Conservation (phyloP, 2,888 invertebrate genomes). For the Sesamia inferens region DNA sequence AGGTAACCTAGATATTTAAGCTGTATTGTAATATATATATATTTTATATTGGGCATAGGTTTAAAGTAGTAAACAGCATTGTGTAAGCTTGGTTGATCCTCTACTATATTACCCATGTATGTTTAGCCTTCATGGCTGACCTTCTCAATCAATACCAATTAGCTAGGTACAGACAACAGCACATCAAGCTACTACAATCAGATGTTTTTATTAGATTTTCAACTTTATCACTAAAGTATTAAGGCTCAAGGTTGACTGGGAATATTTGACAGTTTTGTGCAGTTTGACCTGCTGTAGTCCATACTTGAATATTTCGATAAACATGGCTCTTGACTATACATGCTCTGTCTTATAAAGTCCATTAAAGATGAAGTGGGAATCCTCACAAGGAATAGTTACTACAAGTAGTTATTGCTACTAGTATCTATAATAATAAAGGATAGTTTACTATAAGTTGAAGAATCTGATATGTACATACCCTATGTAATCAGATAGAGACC, state of each 20-base stretch:
- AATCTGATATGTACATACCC: conserved; percentile 82
- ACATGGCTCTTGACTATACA: not conserved
- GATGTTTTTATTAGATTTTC: too few species aligned
- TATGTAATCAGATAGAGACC: conserved; percentile 95
- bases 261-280: too few species aligned
- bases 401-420: not conserved
- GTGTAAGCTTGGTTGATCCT: not conserved
- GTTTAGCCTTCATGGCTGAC: not conserved
- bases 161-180: not conserved
- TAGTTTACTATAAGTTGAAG: conserved; percentile 5
- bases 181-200: too few species aligned
- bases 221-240: too few species aligned
- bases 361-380: not conserved
- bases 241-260: too few species aligned
- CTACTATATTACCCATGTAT: not conserved
- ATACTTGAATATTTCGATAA: not conserved
- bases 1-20: too few species aligned
- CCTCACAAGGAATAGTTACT: not conserved
- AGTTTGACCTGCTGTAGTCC: too few species aligned
- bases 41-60: not conserved
- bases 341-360: not conserved
- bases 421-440: not conserved
- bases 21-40: not conserved
- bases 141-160: not conserved
- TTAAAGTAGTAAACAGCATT: not conserved